A percentile compares a stretch with the other conserved stretches of the same genome.
Evolutionary conservation across 2,888 invertebrate genomes (phyloP).

Genomic region (Pinctada fucata): DNA sequence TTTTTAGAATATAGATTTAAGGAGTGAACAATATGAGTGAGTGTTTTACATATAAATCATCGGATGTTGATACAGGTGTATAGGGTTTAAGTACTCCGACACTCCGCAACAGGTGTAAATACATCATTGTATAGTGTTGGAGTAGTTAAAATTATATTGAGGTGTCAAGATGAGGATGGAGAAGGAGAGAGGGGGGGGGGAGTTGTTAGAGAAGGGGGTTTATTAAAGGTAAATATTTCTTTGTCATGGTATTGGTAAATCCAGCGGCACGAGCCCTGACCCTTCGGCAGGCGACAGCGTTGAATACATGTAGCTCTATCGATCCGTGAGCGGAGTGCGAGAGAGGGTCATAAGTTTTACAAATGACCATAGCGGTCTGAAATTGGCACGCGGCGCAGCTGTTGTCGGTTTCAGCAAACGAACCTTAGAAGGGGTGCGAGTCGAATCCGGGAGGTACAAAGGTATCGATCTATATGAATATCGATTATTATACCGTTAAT

Average conservation of each 20-base stretch:
- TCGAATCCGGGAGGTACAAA: background rate
- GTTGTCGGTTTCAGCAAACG: conserved; percentile 28
- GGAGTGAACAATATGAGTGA: too few relatives aligned
- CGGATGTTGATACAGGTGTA: too few relatives aligned
- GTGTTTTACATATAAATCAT: too few relatives aligned
- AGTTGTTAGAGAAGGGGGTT: too few relatives aligned
- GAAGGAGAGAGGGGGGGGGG: too few relatives aligned
- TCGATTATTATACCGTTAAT: too few relatives aligned
- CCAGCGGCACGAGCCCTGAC: background rate
- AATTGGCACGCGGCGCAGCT: conserved; percentile 46
- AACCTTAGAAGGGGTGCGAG: conserved; percentile 15
- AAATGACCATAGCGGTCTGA: conserved; percentile 39
- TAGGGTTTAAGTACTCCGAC: too few relatives aligned
- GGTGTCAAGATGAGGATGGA: too few relatives aligned
- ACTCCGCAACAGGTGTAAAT: too few relatives aligned
- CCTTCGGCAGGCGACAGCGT: background rate
- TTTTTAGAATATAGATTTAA: too few relatives aligned
- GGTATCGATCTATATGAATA: background rate
- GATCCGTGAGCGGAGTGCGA: background rate
- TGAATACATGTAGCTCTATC: background rate
- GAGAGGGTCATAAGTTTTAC: conserved; percentile 23
- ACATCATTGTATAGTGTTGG: too few relatives aligned
- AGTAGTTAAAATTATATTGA: too few relatives aligned
- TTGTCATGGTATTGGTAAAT: background rate
- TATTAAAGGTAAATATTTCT: background rate